A percentile compares a stretch with the other conserved stretches of the same genome.
These are phyloP conservation scores for Chromoteleia sp. DNA, from an alignment of 2,888 invertebrate genomes.

Conservation along the genomic window DNA sequence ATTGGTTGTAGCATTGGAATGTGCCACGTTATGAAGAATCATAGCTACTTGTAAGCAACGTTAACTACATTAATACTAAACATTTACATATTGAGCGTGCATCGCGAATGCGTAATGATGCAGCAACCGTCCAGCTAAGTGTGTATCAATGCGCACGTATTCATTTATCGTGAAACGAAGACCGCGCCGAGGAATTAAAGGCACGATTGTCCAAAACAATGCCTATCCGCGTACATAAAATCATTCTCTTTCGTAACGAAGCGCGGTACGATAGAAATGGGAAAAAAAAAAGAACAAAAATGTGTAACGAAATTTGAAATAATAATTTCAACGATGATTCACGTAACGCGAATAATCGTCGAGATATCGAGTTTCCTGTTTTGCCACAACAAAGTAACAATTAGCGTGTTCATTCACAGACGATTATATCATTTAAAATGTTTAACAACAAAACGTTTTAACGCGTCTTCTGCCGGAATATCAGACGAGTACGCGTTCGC, in stretches of 20 bases:
- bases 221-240: constrained; percentile 29
- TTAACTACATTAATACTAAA: constrained; percentile 57
- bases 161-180: constrained; percentile 47
- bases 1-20: constrained; percentile 33
- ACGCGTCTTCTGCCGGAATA: neutral
- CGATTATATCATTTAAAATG: constrained; percentile 38
- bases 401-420: constrained; percentile 32
- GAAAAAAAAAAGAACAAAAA: constrained; percentile 1
- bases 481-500: constrained; percentile 3
- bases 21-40: constrained; percentile 52
- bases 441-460: constrained; percentile 33
- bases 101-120: constrained; percentile 64
- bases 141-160: constrained; percentile 46
- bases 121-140: constrained; percentile 33
- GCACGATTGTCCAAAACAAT: constrained; percentile 47
- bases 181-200: constrained; percentile 35
- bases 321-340: constrained; percentile 22
- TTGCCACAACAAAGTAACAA: constrained; percentile 19
- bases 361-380: constrained; percentile 37
- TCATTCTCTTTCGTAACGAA: constrained; percentile 4
- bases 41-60: constrained; percentile 34
- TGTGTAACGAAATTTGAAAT: constrained; percentile 23
- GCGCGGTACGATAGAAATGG: neutral
- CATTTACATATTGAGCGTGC: constrained; percentile 64
- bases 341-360: constrained; percentile 10